Base-by-base conservation (phyloP, 2,888 invertebrate genomes). In the Calameuta filiformis region DNA sequence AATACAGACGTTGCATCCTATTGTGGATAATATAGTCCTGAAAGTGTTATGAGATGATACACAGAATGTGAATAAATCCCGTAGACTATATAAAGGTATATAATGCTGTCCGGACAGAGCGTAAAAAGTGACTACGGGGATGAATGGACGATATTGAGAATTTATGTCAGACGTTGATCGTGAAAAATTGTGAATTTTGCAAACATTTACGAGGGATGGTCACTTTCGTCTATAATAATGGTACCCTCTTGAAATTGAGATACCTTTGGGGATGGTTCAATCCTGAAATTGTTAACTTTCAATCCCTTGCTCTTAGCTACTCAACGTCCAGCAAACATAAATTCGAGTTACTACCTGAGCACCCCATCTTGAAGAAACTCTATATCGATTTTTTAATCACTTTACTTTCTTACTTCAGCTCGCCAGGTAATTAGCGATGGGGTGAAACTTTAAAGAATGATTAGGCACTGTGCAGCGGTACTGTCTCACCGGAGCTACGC, bases 401-500 rank as follows among this genome's bases (percentile, higher is more conserved):
- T 83, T 86, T 83, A 85, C 80, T 82, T 84, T 81, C 68, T 79
- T 79, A 73, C 83, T 79, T 80, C 81, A 81, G 83, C 80, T 80
- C 83, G 84, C 80, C 81, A 75, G 83, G 84, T 88, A 87, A 89
- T 89, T 88, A 87, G 84, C 82, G 79, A 81, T 81, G 82, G 83
- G 84, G 84, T 84, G 81, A 86, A 89, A 88, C 84, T 88, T 87
- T 84, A 81, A 87, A 87, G 85, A 89, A 88, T 87, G 86, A 87
- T 88, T 86, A 87, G 83, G 83, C 83, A 81, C 80, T 81, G 81
- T 76, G 69, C 79, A 73, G 76, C 71, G 33, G 9, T 23, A 56
- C 56, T 56, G 56, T 56, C 56, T 56, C 56, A 56, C 2, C 15
- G 23, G 56, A 9, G 23, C 56, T 56, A 56, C 23, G 9, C 56